Evolutionary conservation across 2,113 vertebrate species (phyloP).

Genomic region (Peromyscus californicus): DNA sequence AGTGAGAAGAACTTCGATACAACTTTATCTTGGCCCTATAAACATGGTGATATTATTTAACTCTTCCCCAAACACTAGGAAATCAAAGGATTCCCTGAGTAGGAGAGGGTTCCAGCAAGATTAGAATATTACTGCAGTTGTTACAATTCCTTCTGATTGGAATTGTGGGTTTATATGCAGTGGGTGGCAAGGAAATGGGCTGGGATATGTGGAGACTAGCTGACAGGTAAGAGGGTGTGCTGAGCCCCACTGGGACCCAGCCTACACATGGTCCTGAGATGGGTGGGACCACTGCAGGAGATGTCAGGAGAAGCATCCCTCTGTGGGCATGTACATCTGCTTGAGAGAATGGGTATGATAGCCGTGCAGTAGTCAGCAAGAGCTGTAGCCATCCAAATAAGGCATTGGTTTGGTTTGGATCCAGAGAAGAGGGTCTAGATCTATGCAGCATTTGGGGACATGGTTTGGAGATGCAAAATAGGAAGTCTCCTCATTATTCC

Average conservation of each 20-base stretch:
- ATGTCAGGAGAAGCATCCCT: accelerated
- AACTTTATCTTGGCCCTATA: no score
- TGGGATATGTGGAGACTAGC: accelerated
- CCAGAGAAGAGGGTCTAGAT: neutral
- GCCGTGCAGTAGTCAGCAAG: accelerated
- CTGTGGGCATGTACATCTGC: accelerated
- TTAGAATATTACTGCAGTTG: accelerated
- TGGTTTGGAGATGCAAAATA: neutral
- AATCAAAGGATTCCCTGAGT: neutral
- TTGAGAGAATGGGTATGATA: neutral
- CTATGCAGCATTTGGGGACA: neutral
- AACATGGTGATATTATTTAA: neutral
- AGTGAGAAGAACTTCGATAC: neutral
- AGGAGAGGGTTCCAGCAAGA: neutral
- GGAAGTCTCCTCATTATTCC: neutral
- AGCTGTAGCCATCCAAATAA: accelerated
- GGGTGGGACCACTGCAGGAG: accelerated
- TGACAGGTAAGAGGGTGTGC: neutral
- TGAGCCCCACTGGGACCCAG: accelerated
- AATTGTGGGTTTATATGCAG: neutral
- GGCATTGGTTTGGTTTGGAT: neutral
- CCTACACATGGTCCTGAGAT: accelerated
- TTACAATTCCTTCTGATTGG: neutral
- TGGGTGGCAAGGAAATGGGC: neutral
- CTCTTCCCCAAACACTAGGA: neutral